Conservation (phyloP, 1,140 invertebrate genomes). For the Drosophila serrata region DNA sequence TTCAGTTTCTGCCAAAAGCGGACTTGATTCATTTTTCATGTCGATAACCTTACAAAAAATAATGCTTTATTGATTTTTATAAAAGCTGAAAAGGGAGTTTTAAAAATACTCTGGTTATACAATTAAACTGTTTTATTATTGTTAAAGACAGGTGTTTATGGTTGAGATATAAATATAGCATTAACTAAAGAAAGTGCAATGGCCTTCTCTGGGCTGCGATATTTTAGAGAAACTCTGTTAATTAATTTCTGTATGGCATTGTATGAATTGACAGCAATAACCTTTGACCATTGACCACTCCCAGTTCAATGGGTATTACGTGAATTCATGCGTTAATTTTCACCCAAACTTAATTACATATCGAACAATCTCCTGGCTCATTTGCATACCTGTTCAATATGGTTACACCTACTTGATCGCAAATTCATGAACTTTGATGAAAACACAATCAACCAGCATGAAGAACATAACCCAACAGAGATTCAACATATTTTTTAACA, state of each 20-base stretch:
- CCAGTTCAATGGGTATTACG: slow-evolving; percentile 10
- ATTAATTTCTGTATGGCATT: neutral
- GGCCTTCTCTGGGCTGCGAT: neutral
- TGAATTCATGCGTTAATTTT: slow-evolving; percentile 52
- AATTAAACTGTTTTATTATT: slow-evolving; percentile 1
- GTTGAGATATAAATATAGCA: slow-evolving; percentile 12
- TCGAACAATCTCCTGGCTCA: slow-evolving; percentile 20
- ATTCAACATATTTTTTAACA: slow-evolving; percentile 1
- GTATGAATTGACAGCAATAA: slow-evolving; percentile 1
- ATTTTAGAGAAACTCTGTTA: neutral
- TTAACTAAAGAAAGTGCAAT: neutral
- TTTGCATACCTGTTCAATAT: slow-evolving; percentile 41
- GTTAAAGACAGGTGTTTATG: slow-evolving; percentile 15
- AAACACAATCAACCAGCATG: slow-evolving; percentile 5
- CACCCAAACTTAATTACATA: slow-evolving; percentile 50
- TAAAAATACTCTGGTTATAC: slow-evolving; percentile 11
- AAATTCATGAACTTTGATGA: slow-evolving; percentile 52
- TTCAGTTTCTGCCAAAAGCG: neutral
- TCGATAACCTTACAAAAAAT: slow-evolving; percentile 11
- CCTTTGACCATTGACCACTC: neutral
- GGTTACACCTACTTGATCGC: slow-evolving; percentile 27
- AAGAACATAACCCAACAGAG: neutral
- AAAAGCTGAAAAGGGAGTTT: neutral
- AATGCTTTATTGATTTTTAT: neutral
- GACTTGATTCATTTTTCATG: slow-evolving; percentile 12